A percentile compares a stretch with the other conserved stretches of the same genome.
These are phyloP conservation scores for Drosophila pruinosa DNA, from an alignment of 1,140 invertebrate genomes.

Conservation along the genomic window DNA sequence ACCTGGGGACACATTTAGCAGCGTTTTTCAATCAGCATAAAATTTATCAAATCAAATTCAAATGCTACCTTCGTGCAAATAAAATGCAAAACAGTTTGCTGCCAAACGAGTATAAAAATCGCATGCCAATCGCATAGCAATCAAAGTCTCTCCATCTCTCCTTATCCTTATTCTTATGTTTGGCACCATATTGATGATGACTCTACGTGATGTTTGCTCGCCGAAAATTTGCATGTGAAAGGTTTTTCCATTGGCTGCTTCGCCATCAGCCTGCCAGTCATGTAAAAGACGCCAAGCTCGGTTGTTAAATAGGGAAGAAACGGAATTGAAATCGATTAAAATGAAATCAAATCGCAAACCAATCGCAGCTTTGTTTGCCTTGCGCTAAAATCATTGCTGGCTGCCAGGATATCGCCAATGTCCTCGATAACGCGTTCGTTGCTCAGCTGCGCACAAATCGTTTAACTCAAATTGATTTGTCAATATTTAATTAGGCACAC, in stretches of 20 bases:
- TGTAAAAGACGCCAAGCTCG: not conserved
- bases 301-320: conserved; percentile 27
- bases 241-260: conserved; percentile 36
- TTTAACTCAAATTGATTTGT: conserved; percentile 81
- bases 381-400: conserved; percentile 27
- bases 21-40: conserved; percentile 80
- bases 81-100: conserved; percentile 65
- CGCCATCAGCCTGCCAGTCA: conserved; percentile 52
- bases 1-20: conserved; percentile 72
- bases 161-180: not conserved
- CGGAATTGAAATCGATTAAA: conserved; percentile 73
- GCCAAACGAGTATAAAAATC: conserved; percentile 54
- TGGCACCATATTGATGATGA: conserved; percentile 54
- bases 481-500: conserved; percentile 77
- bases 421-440: conserved; percentile 21
- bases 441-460: conserved; percentile 77
- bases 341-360: conserved; percentile 72
- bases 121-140: conserved; percentile 64
- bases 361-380: conserved; percentile 75
- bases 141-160: conserved; percentile 37
- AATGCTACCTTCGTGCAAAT: conserved; percentile 50
- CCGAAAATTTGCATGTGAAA: conserved; percentile 75
- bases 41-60: conserved; percentile 81
- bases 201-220: conserved; percentile 64
- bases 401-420: conserved; percentile 26